These are phyloP conservation scores for Dermochelys coriacea DNA, from an alignment of 2,797 vertebrate species.

Conservation along the genomic window DNA sequence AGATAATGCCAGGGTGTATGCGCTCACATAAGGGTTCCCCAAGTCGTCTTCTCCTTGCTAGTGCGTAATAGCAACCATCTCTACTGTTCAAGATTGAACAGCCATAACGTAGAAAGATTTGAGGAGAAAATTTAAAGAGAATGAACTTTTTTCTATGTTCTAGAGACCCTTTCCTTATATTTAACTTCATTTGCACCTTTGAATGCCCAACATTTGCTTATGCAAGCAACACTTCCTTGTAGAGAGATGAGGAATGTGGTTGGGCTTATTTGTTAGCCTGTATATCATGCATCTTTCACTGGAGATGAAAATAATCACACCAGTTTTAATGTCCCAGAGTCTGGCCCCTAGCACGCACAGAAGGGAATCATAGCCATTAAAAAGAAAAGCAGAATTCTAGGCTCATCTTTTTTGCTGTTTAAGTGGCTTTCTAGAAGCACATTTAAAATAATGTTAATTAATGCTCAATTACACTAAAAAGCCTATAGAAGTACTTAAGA, in stretches of 20 bases:
- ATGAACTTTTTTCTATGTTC: background rate
- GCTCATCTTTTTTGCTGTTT: background rate
- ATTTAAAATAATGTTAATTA: constrained; percentile 27
- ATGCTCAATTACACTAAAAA: background rate
- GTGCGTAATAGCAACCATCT: background rate
- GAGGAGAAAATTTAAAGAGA: background rate
- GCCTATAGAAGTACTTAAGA: background rate
- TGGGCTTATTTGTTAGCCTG: background rate
- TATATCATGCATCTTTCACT: background rate
- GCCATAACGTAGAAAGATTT: background rate
- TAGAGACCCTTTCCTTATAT: background rate
- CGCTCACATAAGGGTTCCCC: background rate
- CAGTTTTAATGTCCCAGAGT: background rate
- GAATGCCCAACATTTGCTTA: background rate
- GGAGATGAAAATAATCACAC: background rate
- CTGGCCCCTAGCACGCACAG: background rate
- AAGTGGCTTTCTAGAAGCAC: background rate
- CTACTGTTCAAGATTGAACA: background rate
- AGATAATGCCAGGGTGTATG: background rate
- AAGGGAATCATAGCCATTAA: background rate
- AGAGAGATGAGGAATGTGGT: background rate
- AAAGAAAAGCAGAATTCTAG: background rate
- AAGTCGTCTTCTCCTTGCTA: background rate
- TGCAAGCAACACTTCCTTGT: background rate
- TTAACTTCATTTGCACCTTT: background rate